These are phyloP conservation scores for Anaspis maculata DNA, from an alignment of 2,888 invertebrate genomes.

Conservation along the genomic window DNA sequence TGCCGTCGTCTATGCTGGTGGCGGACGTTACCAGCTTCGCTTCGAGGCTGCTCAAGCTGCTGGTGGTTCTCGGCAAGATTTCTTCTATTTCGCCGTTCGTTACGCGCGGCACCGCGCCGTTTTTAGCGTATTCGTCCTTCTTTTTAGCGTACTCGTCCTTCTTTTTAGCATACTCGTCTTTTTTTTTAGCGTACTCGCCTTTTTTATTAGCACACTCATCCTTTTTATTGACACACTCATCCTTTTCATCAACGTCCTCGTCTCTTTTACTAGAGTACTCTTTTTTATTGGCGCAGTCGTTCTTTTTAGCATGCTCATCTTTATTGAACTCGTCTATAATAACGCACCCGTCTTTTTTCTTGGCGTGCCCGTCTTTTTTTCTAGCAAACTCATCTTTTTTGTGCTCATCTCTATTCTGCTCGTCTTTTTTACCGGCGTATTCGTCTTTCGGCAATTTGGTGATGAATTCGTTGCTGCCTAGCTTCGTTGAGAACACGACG, in stretches of 20 bases:
- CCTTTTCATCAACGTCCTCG: conserved; percentile 27
- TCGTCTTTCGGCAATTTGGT: conserved; percentile 39
- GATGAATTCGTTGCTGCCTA: conserved; percentile 61
- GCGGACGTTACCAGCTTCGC: conserved; percentile 16
- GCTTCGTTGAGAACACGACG: conserved; percentile 57
- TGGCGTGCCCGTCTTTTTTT: conserved; percentile 25
- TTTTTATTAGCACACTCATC: too few relatives aligned
- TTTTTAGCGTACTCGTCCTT: too few relatives aligned
- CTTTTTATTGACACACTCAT: conserved; percentile 6
- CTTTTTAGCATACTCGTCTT: too few relatives aligned
- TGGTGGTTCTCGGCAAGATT: neutral
- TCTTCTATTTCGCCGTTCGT: neutral
- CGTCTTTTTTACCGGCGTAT: conserved; percentile 10
- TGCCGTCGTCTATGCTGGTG: conserved; percentile 44
- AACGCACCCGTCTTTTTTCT: conserved; percentile 6
- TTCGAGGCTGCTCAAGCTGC: neutral
- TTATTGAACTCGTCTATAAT: conserved; percentile 2
- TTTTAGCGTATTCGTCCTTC: too few relatives aligned
- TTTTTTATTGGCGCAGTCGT: conserved; percentile 3
- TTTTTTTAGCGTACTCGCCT: too few relatives aligned
- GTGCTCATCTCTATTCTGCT: neutral
- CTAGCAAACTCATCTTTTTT: conserved; percentile 7
- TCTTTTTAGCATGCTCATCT: conserved; percentile 2
- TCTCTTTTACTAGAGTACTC: neutral
- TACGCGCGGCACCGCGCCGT: too few relatives aligned